A percentile compares a stretch with the other conserved stretches of the same genome.
Evolutionary conservation across 2,113 vertebrate species (phyloP).

Genomic region (Heloderma charlesbogerti): DNA sequence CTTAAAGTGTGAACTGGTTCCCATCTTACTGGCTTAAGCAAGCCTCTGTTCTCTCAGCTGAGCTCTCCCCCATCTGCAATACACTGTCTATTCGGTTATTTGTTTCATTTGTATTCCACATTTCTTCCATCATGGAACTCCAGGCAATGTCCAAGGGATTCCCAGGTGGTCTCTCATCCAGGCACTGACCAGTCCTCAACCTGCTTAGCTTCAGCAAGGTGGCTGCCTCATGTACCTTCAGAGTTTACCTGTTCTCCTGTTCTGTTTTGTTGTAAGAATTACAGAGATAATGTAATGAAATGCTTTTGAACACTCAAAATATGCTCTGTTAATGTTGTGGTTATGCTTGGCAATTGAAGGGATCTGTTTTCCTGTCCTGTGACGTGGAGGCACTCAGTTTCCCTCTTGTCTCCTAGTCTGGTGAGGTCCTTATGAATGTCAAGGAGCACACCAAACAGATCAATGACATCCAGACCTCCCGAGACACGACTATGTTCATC

Average conservation of each 20-base stretch:
- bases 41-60: neutral
- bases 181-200: too few relatives aligned
- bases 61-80: neutral
- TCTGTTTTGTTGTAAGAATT: neutral
- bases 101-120: too few relatives aligned
- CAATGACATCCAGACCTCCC: conserved; percentile 95
- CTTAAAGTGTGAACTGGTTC: neutral
- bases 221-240: too few relatives aligned
- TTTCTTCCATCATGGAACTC: neutral
- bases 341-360: neutral
- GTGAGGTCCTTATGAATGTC: conserved; percentile 87
- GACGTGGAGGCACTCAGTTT: neutral
- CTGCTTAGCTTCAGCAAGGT: too few relatives aligned
- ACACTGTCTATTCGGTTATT: neutral
- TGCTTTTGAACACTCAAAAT: neutral
- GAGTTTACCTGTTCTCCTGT: neutral
- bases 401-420: conserved; percentile 80
- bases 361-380: accelerated
- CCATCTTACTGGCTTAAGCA: neutral
- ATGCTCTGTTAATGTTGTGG: neutral
- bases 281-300: neutral
- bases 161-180: neutral
- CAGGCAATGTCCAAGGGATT: too few relatives aligned
- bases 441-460: conserved; percentile 98
- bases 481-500: conserved; percentile 97